These are phyloP conservation scores for Craterocephalus amniculus DNA, from an alignment of 2,797 vertebrate species.

Conservation along the genomic window DNA sequence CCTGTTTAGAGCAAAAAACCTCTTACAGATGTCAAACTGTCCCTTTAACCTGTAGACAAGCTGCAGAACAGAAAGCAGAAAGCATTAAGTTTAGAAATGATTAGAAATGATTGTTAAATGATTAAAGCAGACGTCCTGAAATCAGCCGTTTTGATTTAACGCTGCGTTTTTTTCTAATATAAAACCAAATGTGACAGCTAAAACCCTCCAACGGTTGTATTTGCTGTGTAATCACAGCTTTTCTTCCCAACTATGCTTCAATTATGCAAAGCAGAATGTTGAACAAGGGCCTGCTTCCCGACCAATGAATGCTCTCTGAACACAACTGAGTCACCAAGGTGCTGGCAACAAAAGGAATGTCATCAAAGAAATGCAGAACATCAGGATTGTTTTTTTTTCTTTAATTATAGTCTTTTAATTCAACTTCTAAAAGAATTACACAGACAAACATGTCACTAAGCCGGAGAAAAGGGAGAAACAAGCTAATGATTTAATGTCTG, in stretches of 20 bases:
- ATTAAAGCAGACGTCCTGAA: slow-evolving; percentile 7
- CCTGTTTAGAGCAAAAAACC: not conserved
- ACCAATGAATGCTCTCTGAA: slow-evolving; percentile 15
- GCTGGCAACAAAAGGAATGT: slow-evolving; percentile 17
- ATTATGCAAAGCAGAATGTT: slow-evolving; percentile 26
- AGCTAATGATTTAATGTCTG: not conserved
- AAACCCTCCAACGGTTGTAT: not conserved
- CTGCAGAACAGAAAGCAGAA: not conserved
- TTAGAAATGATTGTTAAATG: not conserved
- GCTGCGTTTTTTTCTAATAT: slow-evolving; percentile 5
- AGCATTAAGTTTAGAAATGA: not conserved
- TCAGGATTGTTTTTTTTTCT: not conserved
- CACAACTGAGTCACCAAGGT: slow-evolving; percentile 14
- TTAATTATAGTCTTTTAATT: slow-evolving; percentile 2
- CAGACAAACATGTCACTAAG: not conserved
- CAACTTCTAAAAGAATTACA: not conserved
- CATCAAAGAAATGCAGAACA: slow-evolving; percentile 14
- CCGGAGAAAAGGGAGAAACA: not conserved
- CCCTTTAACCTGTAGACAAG: not conserved
- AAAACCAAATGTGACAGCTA: slow-evolving; percentile 20
- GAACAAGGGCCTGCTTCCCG: slow-evolving; percentile 1
- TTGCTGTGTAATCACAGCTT: slow-evolving; percentile 21
- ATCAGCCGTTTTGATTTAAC: slow-evolving; percentile 2
- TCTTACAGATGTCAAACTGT: not conserved
- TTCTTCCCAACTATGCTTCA: slow-evolving; percentile 20